Percentiles rank a stretch among this genome's conserved stretches.
Evolutionary conservation across 2,113 vertebrate genomes (phyloP).

Genomic region (Pipa parva): DNA sequence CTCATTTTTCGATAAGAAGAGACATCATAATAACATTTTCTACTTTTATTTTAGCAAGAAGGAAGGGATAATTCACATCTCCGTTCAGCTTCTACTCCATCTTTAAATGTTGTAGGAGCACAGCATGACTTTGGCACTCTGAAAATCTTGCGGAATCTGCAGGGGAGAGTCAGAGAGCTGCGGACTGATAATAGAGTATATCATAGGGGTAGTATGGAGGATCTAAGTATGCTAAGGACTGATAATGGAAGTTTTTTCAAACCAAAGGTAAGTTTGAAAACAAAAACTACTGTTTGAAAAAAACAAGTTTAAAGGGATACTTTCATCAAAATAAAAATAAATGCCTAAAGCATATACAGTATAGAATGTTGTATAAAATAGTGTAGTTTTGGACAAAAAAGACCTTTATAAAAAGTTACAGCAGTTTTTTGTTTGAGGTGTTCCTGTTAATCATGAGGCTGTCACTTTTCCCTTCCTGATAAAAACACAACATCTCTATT

Average conservation of each 20-base stretch:
- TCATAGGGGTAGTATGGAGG: slow-evolving; percentile 29
- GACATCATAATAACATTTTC: background rate
- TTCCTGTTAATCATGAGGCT: too few relatives aligned
- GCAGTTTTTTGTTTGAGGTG: too few relatives aligned
- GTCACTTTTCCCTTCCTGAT: too few relatives aligned
- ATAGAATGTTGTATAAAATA: too few relatives aligned
- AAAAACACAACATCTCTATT: too few relatives aligned
- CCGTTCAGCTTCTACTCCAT: slow-evolving; percentile 36
- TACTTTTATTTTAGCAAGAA: slow-evolving; percentile 43
- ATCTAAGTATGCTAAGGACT: background rate
- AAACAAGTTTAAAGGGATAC: background rate
- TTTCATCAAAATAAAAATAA: too few relatives aligned
- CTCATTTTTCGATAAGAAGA: background rate
- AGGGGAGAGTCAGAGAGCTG: slow-evolving; percentile 63
- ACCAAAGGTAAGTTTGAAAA: slow-evolving; percentile 47
- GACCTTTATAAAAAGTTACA: too few relatives aligned
- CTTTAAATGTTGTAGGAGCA: slow-evolving; percentile 26
- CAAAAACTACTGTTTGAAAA: background rate
- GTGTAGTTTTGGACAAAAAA: too few relatives aligned
- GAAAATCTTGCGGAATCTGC: slow-evolving; percentile 63
- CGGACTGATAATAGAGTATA: slow-evolving; percentile 53
- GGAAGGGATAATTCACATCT: slow-evolving; percentile 36
- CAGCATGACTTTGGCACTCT: slow-evolving; percentile 55
- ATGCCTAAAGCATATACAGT: too few relatives aligned
- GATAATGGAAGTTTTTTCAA: slow-evolving; percentile 51